phyloP scores from a whole-genome alignment of 2,888 invertebrate genomes.

The Philhelius pedissequus region DNA sequence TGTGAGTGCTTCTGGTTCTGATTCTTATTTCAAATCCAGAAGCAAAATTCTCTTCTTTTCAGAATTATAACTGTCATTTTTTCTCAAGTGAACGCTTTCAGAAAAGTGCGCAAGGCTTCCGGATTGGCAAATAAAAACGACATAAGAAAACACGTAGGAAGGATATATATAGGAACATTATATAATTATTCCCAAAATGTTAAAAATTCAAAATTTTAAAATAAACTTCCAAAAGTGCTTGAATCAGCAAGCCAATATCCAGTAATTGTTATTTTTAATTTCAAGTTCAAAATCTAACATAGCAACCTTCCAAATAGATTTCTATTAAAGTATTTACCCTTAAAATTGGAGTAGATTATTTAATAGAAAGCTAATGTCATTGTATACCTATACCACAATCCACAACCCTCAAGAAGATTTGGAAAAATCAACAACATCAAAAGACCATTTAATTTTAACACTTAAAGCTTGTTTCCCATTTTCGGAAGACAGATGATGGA shows the following conservation, averaged over 20 bases:
- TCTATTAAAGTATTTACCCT: background rate
- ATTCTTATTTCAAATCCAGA: too few species aligned
- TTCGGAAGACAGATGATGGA: background rate
- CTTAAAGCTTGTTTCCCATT: background rate
- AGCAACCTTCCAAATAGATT: background rate
- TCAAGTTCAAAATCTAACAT: background rate
- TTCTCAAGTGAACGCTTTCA: too few species aligned
- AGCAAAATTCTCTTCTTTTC: too few species aligned
- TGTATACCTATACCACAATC: too few species aligned
- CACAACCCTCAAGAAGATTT: background rate
- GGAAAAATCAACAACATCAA: background rate
- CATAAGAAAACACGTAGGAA: too few species aligned
- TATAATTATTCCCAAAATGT: background rate
- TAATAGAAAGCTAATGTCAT: background rate
- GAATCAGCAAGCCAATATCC: background rate
- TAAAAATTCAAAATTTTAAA: background rate
- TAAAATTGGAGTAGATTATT: background rate
- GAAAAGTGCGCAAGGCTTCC: too few species aligned
- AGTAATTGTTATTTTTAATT: background rate
- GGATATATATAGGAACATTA: too few species aligned
- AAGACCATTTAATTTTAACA: conserved; percentile 1
- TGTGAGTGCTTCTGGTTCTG: too few species aligned
- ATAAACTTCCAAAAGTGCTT: background rate
- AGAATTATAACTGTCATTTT: too few species aligned
- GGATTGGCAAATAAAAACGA: too few species aligned